phyloP scores from a whole-genome alignment of 2,797 vertebrate genomes.

The Mus caroli region DNA sequence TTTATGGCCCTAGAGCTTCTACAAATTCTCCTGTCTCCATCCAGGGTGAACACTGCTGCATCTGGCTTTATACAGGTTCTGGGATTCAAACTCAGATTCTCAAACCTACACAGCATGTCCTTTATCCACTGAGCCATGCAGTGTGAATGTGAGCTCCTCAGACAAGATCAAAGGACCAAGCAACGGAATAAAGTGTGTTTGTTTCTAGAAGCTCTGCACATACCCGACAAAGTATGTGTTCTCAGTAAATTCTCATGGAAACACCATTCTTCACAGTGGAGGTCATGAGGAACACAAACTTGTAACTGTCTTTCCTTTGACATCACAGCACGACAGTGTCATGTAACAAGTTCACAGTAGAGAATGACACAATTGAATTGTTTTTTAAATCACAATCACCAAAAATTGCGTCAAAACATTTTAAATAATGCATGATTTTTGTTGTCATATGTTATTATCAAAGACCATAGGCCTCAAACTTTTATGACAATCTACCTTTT shows the following conservation, averaged over 20 bases:
- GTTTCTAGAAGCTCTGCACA: not conserved
- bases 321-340: not conserved
- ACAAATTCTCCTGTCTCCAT: not conserved
- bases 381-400: not conserved
- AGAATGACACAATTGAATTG: not conserved
- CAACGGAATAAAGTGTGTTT: not conserved
- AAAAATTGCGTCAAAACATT: not conserved
- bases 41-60: not conserved
- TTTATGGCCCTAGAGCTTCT: not conserved
- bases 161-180: not conserved
- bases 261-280: not conserved
- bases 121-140: not conserved
- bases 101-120: not conserved
- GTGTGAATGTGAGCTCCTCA: not conserved
- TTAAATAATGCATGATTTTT: not conserved
- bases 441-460: no score
- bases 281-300: not conserved
- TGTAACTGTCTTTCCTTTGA: not conserved
- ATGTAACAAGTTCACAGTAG: not conserved
- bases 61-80: not conserved
- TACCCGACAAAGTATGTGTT: not conserved
- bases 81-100: not conserved
- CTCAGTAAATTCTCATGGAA: not conserved
- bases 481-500: not conserved
- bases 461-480: not conserved